A percentile compares a stretch with the other conserved stretches of the same genome.
These are phyloP conservation scores for Calliphora vicina DNA, from an alignment of 1,140 invertebrate species.

Conservation along the genomic window DNA sequence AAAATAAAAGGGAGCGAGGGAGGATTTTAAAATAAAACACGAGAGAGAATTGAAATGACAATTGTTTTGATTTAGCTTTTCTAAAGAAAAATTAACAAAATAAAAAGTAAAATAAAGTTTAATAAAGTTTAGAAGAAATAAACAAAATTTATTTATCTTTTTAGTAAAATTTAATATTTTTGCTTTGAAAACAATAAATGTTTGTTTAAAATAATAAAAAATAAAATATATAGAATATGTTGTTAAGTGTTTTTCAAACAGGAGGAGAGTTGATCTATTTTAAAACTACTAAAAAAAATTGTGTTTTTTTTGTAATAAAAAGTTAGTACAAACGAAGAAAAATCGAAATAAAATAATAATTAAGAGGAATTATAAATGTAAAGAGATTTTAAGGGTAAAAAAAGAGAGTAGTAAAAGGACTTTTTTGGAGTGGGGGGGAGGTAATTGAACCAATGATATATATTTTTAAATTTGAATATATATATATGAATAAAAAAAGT, in stretches of 20 bases:
- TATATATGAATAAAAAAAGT: not conserved
- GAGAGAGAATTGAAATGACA: not conserved
- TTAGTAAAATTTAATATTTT: not conserved
- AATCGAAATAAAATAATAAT: not conserved
- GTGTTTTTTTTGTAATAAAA: slow-evolving; percentile 6
- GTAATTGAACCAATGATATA: not conserved
- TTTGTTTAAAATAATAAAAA: slow-evolving; percentile 14
- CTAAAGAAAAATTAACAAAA: not conserved
- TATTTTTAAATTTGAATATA: not conserved
- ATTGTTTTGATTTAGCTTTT: slow-evolving; percentile 16
- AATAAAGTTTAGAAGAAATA: too few relatives aligned
- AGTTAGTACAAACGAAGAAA: not conserved
- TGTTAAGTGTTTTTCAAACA: not conserved
- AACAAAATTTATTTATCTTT: not conserved
- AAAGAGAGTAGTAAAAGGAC: slow-evolving; percentile 6
- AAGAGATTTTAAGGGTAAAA: not conserved
- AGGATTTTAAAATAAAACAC: not conserved
- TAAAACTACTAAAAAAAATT: slow-evolving; percentile 7
- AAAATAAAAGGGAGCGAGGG: not conserved
- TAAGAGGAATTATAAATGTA: not conserved
- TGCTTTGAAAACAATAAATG: not conserved
- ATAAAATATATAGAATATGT: slow-evolving; percentile 20
- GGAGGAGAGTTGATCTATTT: not conserved
- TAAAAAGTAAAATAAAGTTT: too few relatives aligned
- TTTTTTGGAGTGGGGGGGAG: not conserved